Base-by-base conservation (phyloP, 37 sponge, comb jelly and placozoan genomes). In the Agelas oroides region DNA sequence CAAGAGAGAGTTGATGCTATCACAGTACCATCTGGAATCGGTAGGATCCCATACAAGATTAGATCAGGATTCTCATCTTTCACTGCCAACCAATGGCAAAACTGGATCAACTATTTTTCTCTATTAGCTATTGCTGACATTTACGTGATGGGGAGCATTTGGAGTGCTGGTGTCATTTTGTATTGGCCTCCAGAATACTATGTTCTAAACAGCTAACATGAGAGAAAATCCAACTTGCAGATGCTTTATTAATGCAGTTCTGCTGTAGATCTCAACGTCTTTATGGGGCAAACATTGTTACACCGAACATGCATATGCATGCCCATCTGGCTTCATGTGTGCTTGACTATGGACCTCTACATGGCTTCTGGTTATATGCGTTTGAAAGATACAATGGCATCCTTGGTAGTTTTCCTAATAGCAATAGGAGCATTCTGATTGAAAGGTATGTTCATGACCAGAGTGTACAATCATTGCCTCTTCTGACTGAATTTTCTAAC, bases 11-110 rank as follows among this genome's bases (percentile, higher is more conserved):
- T 79, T 28, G 38, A 74, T 53, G 21, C 13, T 11, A 41, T 70
- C 25, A 32, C 70, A 31, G 64, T 72, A 19, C 87, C 87, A 16
- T 36, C 87, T 31, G 80, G 63, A 0, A 52, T 77, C 38, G 86
- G 86, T 0, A 19, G 86, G 20, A 86, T 86, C 14, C 86, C 75
- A 56, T 19, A 33, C 0, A 86, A 86, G 40, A 77, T 86, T 6
- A 2, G 25, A 0, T 54, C 58, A n/a, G 69, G 59, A 1, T 87
- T 87, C 65, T 12, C 59, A 6, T 58, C 67, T 18, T 67, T 67
- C 12, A 67, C 69, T 19, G 69, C 69, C 19, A 34, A 67, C 8
- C 69, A 67, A 32, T 67, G 69, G 69, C 8, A 33, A 31, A 32
- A 33, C 2, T 67, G 69, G 69, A 67, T 34, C 2, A 27, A 6